Evolutionary conservation across 2,113 vertebrate genomes (phyloP).

Genomic region (Pangasianodon gigas): DNA sequence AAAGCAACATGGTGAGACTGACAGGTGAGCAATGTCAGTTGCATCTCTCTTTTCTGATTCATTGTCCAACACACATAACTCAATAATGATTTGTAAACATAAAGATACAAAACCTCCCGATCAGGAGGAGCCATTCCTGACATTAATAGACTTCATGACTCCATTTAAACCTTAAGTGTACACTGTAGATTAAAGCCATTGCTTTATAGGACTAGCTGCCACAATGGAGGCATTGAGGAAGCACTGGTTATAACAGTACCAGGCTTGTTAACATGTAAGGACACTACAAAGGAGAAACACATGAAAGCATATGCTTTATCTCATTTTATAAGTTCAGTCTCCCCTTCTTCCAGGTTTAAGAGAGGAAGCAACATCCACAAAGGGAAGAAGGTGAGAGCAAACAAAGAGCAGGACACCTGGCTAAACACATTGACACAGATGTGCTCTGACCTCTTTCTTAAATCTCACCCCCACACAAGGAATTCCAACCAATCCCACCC

Average conservation of each 20-base stretch:
- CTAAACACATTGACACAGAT: too few species aligned
- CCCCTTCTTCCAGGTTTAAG: too few species aligned
- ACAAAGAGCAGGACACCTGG: too few species aligned
- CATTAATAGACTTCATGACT: constrained; percentile 33
- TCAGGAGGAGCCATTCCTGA: constrained; percentile 17
- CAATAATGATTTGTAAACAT: constrained; percentile 27
- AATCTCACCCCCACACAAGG: not conserved
- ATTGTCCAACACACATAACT: constrained; percentile 24
- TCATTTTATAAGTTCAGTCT: not conserved
- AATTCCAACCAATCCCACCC: not conserved
- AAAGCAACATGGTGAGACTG: constrained; percentile 17
- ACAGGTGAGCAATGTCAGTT: constrained; percentile 19
- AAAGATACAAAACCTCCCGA: not conserved
- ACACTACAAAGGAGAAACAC: constrained; percentile 37
- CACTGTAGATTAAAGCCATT: constrained; percentile 33
- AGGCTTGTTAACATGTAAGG: constrained; percentile 24
- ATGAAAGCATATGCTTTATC: not conserved
- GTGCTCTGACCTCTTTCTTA: too few species aligned
- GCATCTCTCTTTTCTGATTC: not conserved
- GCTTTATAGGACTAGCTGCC: constrained; percentile 34
- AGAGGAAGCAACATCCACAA: too few species aligned
- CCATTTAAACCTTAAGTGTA: not conserved
- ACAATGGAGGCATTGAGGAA: constrained; percentile 22
- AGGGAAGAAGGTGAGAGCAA: too few species aligned
- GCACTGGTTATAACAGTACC: not conserved